Conservation (phyloP, 2,888 invertebrate species). For the Tachina lurida region DNA sequence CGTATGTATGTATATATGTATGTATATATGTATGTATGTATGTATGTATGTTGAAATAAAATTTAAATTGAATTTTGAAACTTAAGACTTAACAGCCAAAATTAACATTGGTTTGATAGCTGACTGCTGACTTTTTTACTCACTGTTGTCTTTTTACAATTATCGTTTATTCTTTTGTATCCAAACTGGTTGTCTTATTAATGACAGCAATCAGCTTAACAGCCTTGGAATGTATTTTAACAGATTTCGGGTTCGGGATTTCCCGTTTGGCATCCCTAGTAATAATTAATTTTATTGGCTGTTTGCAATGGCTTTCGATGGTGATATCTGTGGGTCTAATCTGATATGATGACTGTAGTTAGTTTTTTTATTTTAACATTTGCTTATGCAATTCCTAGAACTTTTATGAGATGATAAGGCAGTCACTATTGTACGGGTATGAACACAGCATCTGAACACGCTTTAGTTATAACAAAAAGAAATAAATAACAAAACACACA, state of each 20-base stretch:
- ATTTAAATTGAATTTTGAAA: constrained; percentile 21
- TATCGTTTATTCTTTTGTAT: constrained; percentile 37
- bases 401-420: constrained; percentile 52
- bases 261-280: too few relatives aligned
- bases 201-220: constrained; percentile 58
- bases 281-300: constrained; percentile 23
- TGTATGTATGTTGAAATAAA: constrained; percentile 1
- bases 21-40: neutral
- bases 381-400: constrained; percentile 56
- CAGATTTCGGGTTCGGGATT: too few relatives aligned
- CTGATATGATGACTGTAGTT: neutral
- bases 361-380: neutral
- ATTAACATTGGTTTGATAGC: constrained; percentile 1
- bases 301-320: neutral
- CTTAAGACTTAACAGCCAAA: constrained; percentile 21
- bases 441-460: constrained; percentile 52
- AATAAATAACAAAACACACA: constrained; percentile 17
- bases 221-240: constrained; percentile 70
- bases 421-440: constrained; percentile 45
- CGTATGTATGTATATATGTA: neutral
- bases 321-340: constrained; percentile 9
- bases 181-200: constrained; percentile 57
- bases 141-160: constrained; percentile 29
- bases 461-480: constrained; percentile 31
- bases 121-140: constrained; percentile 8